Conservation (phyloP, 2,888 invertebrate species). For the Metalampra italica region DNA sequence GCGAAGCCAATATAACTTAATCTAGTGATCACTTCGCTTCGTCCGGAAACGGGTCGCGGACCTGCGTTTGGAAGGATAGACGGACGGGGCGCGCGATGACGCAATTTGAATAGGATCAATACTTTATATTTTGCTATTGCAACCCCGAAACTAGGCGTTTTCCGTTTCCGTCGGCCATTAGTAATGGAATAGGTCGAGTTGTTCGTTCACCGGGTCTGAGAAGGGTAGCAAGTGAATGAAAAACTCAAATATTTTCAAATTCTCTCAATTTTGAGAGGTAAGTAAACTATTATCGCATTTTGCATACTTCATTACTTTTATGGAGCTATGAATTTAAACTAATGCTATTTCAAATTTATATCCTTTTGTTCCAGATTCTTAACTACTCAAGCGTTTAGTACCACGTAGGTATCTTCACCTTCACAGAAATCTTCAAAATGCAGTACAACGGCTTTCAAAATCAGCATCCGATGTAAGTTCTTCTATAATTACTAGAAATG, state of each 20-base stretch:
- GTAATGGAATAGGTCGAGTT: slow-evolving; percentile 73
- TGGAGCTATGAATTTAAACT: not conserved
- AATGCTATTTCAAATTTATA: slow-evolving; percentile 4
- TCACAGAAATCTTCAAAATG: slow-evolving; percentile 48
- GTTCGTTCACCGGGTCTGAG: slow-evolving; percentile 80
- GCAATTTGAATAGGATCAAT: slow-evolving; percentile 3
- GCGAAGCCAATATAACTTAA: too few relatives aligned
- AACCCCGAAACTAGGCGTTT: slow-evolving; percentile 4
- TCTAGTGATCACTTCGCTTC: too few relatives aligned
- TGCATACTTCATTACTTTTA: slow-evolving; percentile 1
- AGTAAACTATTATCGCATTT: slow-evolving; percentile 23
- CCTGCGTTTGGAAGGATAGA: too few relatives aligned
- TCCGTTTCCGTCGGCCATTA: slow-evolving; percentile 58
- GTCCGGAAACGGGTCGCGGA: too few relatives aligned
- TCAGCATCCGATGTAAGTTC: slow-evolving; percentile 72
- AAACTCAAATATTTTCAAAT: slow-evolving; percentile 52
- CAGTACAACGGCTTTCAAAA: slow-evolving; percentile 76
- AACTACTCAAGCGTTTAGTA: slow-evolving; percentile 55
- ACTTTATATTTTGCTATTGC: slow-evolving; percentile 14
- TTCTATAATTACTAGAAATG: not conserved
- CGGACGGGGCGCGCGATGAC: too few relatives aligned
- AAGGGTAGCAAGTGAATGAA: slow-evolving; percentile 60
- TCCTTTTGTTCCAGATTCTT: slow-evolving; percentile 53
- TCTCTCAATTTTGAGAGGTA: slow-evolving; percentile 75
- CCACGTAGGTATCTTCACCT: slow-evolving; percentile 46